Conservation (phyloP, 2,888 invertebrate species). For the Drosophila parthenogenetica region DNA sequence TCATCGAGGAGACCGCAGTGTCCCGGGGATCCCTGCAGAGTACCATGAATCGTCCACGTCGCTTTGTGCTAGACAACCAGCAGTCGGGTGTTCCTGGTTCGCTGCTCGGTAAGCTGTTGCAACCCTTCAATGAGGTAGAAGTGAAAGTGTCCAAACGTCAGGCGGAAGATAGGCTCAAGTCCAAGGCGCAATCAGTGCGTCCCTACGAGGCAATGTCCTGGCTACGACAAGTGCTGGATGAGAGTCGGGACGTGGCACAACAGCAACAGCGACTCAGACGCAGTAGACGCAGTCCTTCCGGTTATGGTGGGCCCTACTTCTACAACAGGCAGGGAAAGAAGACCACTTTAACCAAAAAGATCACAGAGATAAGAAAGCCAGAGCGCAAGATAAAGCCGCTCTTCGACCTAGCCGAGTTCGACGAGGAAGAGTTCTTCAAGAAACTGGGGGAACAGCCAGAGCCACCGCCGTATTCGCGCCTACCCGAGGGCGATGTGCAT, state of each 20-base stretch:
- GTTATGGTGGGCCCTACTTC: constrained; percentile 71
- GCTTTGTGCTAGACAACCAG: constrained; percentile 74
- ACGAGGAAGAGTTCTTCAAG: constrained; percentile 82
- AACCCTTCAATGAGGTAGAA: constrained; percentile 40
- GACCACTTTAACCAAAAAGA: constrained; percentile 73
- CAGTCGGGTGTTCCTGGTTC: constrained; percentile 30
- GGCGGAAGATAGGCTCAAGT: not conserved
- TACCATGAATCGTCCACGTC: constrained; percentile 67
- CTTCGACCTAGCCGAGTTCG: constrained; percentile 68
- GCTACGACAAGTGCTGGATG: constrained; percentile 71
- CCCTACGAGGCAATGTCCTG: constrained; percentile 67
- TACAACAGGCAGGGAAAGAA: constrained; percentile 69
- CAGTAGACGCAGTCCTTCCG: constrained; percentile 63
- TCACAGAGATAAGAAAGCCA: constrained; percentile 79
- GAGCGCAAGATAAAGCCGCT: constrained; percentile 68
- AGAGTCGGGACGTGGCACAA: constrained; percentile 59
- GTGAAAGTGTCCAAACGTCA: constrained; percentile 57
- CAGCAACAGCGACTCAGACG: constrained; percentile 52
- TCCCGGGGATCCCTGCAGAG: constrained; percentile 64
- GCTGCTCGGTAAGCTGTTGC: constrained; percentile 55
- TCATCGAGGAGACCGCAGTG: constrained; percentile 81
- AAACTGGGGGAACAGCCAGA: constrained; percentile 60
- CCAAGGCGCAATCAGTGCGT: constrained; percentile 46
- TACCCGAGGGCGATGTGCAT: constrained; percentile 83
- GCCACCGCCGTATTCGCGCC: constrained; percentile 65